Base-by-base conservation (phyloP, 37 sponge, comb jelly and placozoan genomes). In the Ianthella basta region DNA sequence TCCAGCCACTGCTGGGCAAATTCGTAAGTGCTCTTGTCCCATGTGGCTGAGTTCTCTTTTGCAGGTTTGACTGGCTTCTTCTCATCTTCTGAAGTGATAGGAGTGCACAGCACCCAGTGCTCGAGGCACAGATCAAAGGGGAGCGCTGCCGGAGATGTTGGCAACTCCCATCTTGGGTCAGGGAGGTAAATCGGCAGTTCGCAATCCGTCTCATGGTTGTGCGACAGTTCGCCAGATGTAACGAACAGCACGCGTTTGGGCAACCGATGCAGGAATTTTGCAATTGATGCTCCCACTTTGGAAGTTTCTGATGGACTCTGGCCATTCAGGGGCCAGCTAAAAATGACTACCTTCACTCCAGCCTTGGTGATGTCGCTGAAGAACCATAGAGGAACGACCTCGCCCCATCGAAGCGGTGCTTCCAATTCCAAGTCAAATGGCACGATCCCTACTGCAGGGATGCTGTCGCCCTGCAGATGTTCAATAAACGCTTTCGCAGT, bases 331-430 rank as follows among this genome's bases (percentile, higher is more conserved):
- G 14, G 23, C 44, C 33, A n/a, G 56, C 65, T 83, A 55, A 83
- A 88, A 24, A 88, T 83, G 34, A 88, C 88, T 4, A 88, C 83
- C 61, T 82, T 88, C 40, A 82, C 33, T 8, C 81, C 69, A 16
- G 59, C 82, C 24, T 4, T 57, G 25, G 81, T 70, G 30, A 81
- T 14, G 23, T 88, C 88, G 56, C 75, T 33, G 5, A 88, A 54
- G 73, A 82, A 88, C 88, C 88, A 88, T 32, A 88, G 50, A 4
- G 88, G 88, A 29, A 88, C 80, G 15, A 82, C 88, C 38, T 88
- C 88, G 33, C 88, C 84, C 88, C 88, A 88, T 32, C 83, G 83
- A 20, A 88, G 83, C 0, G 88, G 88, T 36, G 75, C 75, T 33
- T 88, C 83, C 15, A 36, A 57, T 2, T 0, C 10, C 59, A 61